phyloP scores from a whole-genome alignment of 2,113 vertebrate genomes.

The Pica pica region DNA sequence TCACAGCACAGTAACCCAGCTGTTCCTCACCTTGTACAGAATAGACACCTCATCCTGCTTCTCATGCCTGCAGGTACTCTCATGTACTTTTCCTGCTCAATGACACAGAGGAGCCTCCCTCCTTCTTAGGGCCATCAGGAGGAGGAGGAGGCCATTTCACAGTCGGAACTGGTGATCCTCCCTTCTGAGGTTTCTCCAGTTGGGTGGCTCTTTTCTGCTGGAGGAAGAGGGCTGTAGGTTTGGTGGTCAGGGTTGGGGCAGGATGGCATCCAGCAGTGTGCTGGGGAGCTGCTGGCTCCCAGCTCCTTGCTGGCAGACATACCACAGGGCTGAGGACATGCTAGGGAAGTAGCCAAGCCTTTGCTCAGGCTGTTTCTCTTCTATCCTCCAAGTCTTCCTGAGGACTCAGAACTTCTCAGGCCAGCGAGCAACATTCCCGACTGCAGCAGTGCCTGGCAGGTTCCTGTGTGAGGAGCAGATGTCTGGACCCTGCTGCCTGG shows the following conservation, averaged over 20 bases:
- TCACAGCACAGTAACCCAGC: not conserved
- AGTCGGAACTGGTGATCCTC: not conserved
- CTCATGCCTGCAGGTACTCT: not conserved
- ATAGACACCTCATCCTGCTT: not conserved
- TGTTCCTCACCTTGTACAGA: not conserved
- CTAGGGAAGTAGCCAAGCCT: conserved; percentile 2
- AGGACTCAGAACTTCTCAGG: conserved; percentile 29
- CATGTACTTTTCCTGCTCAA: not conserved
- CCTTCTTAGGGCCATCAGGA: not conserved
- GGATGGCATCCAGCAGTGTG: not conserved
- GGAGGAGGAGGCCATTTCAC: not conserved
- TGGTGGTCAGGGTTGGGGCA: not conserved
- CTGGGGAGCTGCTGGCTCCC: not conserved
- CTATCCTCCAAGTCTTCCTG: conserved; percentile 32
- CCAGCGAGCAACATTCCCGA: not conserved
- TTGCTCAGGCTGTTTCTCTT: not conserved
- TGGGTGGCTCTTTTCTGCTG: not conserved
- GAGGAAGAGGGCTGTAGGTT: not conserved
- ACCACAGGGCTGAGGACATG: not conserved
- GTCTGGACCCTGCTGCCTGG: conserved; percentile 48
- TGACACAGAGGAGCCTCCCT: not conserved
- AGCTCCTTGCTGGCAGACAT: not conserved
- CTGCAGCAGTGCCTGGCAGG: not conserved
- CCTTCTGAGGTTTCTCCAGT: not conserved
- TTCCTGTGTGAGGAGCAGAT: conserved; percentile 52